phyloP scores from a whole-genome alignment of 2,113 vertebrate species.

The Peromyscus polionotus region DNA sequence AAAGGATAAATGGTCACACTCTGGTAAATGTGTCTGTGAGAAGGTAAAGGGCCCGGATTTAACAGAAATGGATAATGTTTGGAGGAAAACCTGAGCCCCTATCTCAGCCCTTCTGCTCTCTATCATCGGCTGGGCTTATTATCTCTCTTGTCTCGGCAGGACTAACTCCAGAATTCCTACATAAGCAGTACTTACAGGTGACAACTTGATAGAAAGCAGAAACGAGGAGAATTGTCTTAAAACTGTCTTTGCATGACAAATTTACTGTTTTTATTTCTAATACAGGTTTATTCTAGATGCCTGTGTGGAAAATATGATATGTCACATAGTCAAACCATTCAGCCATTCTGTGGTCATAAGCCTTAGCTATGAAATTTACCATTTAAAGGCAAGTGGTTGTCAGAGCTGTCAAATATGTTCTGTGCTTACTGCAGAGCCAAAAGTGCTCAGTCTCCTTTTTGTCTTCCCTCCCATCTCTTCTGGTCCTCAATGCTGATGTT shows the following conservation, averaged over 20 bases:
- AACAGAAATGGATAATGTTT: not conserved
- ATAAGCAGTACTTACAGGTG: not conserved
- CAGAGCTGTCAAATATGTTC: not conserved
- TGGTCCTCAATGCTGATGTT: not conserved
- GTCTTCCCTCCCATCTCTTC: not conserved
- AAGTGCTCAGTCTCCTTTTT: not conserved
- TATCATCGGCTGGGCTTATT: not conserved
- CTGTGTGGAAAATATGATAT: constrained; percentile 7
- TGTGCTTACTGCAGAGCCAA: not conserved
- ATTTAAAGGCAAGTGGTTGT: not conserved
- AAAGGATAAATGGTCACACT: constrained; percentile 4
- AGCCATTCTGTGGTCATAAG: not conserved
- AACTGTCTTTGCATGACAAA: constrained; percentile 22
- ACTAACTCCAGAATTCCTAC: not conserved
- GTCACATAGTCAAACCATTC: not conserved
- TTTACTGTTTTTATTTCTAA: constrained; percentile 16
- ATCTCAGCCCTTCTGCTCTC: not conserved
- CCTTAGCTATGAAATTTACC: constrained; percentile 4
- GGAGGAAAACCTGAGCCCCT: not conserved
- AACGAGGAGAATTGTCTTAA: not conserved
- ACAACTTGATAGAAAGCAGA: constrained; percentile 2
- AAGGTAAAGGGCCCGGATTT: not conserved
- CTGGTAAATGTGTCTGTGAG: not conserved
- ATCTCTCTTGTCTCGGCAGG: not conserved
- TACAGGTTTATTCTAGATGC: not conserved